Conservation (phyloP, 2,113 vertebrate genomes). For the Salvelinus sp. region DNA sequence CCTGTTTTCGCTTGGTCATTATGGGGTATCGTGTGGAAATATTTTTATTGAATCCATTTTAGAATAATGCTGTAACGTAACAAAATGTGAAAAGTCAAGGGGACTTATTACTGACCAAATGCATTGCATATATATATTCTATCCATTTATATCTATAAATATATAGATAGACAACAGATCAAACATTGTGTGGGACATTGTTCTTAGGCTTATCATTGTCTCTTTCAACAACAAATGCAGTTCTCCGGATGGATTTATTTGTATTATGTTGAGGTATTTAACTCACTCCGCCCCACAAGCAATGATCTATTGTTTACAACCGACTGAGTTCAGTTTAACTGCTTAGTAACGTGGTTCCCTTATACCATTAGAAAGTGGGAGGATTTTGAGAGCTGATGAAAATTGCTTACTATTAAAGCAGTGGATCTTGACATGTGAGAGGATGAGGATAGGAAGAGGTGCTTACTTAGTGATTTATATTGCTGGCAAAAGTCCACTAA, state of each 20-base stretch:
- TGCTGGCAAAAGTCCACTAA: not conserved
- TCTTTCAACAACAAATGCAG: not conserved
- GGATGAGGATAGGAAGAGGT: not conserved
- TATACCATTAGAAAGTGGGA: not conserved
- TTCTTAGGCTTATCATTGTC: no score
- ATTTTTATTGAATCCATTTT: no score
- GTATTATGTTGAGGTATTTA: not conserved
- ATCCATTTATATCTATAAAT: no score
- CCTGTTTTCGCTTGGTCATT: no score
- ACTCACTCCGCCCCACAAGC: slow-evolving; percentile 20
- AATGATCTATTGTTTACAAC: slow-evolving; percentile 24
- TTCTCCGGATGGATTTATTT: not conserved
- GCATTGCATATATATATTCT: no score
- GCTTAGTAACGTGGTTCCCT: slow-evolving; percentile 13
- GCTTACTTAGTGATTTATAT: not conserved
- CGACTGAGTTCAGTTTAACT: slow-evolving; percentile 9
- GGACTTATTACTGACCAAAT: no score
- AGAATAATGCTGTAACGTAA: no score
- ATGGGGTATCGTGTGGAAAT: no score
- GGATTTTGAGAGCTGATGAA: not conserved
- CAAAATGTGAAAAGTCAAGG: no score
- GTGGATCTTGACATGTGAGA: not conserved
- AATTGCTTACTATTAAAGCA: not conserved
- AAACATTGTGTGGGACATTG: not conserved
- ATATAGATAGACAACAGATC: not conserved